Conservation (phyloP, 1,140 invertebrate species). For the Solen grandis region DNA sequence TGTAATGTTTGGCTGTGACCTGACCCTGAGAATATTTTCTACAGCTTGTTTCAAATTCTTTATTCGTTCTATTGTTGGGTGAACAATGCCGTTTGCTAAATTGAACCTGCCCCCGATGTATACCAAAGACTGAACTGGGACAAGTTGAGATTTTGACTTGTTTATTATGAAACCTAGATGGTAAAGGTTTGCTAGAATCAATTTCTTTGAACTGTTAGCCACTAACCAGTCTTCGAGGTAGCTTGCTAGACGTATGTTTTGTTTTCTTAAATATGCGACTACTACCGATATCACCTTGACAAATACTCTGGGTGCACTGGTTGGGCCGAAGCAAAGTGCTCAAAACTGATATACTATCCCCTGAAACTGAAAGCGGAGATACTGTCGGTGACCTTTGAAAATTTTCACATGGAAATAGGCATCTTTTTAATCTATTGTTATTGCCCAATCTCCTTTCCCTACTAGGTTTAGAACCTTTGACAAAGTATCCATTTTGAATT, state of each 20-base stretch:
- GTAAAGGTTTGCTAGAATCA: conserved; percentile 9
- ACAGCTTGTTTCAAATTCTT: not conserved
- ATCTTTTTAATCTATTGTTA: conserved; percentile 13
- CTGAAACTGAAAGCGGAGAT: conserved; percentile 18
- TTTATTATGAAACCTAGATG: conserved; percentile 41
- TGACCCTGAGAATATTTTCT: not conserved
- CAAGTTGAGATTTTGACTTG: not conserved
- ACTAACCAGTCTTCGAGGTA: conserved; percentile 41
- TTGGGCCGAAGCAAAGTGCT: conserved; percentile 35
- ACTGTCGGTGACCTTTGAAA: not conserved
- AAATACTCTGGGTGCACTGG: conserved; percentile 23
- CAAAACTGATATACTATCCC: conserved; percentile 13
- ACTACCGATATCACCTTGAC: conserved; percentile 19
- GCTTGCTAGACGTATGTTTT: conserved; percentile 4
- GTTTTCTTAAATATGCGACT: conserved; percentile 4
- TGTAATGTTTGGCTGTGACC: not conserved
- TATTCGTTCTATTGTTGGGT: conserved; percentile 26
- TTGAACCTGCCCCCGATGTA: conserved; percentile 29
- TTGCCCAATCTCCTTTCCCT: not conserved
- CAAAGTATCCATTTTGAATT: conserved; percentile 41
- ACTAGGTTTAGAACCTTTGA: conserved; percentile 19
- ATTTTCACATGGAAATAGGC: conserved; percentile 15
- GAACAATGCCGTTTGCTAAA: conserved; percentile 16
- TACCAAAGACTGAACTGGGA: conserved; percentile 1
- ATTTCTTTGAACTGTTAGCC: not conserved